These are phyloP conservation scores for crab-eating macaque (Macaca fascicularis) DNA, from an alignment of 2,113 vertebrate genomes.

Conservation along the genomic window T2T-MFA8v1.1 NC_088376.1:106381501-106382000, in stretches of 20 bases:
- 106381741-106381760: not conserved
- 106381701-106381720: not conserved
- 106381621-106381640: not conserved
- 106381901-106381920: not conserved
- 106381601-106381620: not conserved
- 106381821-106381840: not conserved
- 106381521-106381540: not conserved
- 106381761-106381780: not conserved
- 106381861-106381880: not conserved
- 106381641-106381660: not conserved
- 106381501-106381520: not conserved
- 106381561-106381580: not conserved
- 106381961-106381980: not conserved
- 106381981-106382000: not conserved
- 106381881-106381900: not conserved
- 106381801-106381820: not conserved
- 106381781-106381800: not conserved
- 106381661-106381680: not conserved
- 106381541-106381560: not conserved
- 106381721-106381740: not conserved
- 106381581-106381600: not conserved
- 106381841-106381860: not conserved
- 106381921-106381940: not conserved
- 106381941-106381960: not conserved
- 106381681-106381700: not conserved